Evolutionary conservation across 92 coral and sea anemone species (phyloP), one percentile per base, ranked within the genome.

Genomic region (Porites divaricata): DNA sequence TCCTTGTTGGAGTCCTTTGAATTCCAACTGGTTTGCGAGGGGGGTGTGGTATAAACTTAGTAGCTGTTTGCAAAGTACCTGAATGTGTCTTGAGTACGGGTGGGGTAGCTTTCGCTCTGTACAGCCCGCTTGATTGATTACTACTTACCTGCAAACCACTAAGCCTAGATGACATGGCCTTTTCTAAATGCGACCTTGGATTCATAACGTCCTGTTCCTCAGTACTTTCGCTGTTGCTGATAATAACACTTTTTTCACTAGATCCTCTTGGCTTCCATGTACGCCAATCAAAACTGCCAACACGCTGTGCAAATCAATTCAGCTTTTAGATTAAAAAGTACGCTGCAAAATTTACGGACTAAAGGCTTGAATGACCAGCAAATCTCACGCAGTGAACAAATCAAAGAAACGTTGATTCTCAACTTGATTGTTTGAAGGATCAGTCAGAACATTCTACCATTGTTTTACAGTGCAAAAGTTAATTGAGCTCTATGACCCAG

Each of bases 61-160:
- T 8, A 9, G 70, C 61, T 22, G 45, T 67, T 23, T 65, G 75
- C 10, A 87, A 67, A 17, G 51, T n/a, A 8, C 52, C 19, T 9
- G 70, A 24, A 19, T 67, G 70, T 53, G 83, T 73, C 72, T 88
- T 91, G 19, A 91, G 79, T 15, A 91, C 80, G 14, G 87, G 79
- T 1, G 92, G 95, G 11, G 87, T 85, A 0, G 95, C 90, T 66
- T 88, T 91, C 70, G 87, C 90, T 26, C 95, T 88, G 50, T 76
- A 21, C 57, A 91, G 84, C 19, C 92, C 86, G 12, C 92, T 88
- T 19, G 92, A 88, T 11, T 91, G 95, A n/a, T 88, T 77, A 59
- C 45, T 35, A 35, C 74, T 35, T 71, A 81, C 72, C 24, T 81
- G 79, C 7, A 81, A 1, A 56, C 71, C 57, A 51, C 19, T 81